phyloP scores from a whole-genome alignment of 2,113 vertebrate genomes.

The Stegastes partitus region DNA sequence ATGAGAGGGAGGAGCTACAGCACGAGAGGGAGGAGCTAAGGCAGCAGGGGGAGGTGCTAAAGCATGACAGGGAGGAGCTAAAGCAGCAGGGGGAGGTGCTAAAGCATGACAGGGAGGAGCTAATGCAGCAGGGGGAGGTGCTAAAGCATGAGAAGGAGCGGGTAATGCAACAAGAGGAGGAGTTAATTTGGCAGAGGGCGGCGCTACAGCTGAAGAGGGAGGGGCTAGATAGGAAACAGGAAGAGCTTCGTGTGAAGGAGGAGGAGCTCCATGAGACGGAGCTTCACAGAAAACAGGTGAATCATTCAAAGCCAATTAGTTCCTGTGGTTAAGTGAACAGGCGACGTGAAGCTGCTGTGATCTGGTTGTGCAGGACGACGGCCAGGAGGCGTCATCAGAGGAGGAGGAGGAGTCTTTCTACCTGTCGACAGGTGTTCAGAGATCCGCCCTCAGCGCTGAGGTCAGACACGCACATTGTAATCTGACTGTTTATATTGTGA shows the following conservation, averaged over 20 bases:
- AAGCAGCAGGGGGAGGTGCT: background rate
- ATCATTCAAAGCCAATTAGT: too few species aligned
- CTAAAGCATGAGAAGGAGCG: background rate
- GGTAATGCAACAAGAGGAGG: too few species aligned
- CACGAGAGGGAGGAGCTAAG: too few species aligned
- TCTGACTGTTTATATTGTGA: too few species aligned
- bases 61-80: background rate
- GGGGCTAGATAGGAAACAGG: background rate
- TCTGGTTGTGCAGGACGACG: background rate
- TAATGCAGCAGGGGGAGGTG: background rate
- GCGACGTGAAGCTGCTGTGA: too few species aligned
- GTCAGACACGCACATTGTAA: conserved; percentile 11
- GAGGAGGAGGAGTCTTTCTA: conserved; percentile 24
- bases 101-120: background rate
- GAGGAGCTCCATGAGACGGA: background rate
- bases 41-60: background rate
- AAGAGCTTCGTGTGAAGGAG: background rate
- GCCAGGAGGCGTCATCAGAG: too few species aligned
- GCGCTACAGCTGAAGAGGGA: background rate
- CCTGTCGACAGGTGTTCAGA: conserved; percentile 39
- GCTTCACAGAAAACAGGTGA: background rate
- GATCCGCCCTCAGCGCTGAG: conserved; percentile 31
- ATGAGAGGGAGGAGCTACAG: too few species aligned
- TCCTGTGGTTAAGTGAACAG: too few species aligned
- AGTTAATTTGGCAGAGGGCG: too few species aligned